phyloP scores from a whole-genome alignment of 2,797 vertebrate genomes.

The Spinibarbus caldwelli region DNA sequence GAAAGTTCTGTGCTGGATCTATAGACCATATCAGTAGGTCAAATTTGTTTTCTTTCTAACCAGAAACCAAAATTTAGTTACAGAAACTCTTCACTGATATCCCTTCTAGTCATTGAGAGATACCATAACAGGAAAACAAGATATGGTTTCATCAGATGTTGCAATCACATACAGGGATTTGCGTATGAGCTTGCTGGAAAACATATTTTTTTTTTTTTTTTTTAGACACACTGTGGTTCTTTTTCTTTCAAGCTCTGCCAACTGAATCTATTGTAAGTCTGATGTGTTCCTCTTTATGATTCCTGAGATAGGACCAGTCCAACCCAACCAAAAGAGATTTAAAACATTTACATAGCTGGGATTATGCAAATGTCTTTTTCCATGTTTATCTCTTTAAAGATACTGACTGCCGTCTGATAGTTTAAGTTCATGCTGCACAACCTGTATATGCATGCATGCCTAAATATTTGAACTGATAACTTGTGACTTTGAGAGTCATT shows the following conservation, averaged over 20 bases:
- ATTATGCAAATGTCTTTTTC: constrained; percentile 25
- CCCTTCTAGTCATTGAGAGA: neutral
- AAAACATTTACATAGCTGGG: constrained; percentile 18
- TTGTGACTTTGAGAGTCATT: neutral
- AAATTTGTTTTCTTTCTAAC: neutral
- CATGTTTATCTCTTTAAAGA: neutral
- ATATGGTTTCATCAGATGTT: constrained; percentile 3
- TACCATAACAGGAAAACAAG: neutral
- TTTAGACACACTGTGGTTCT: neutral
- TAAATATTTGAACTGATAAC: no score
- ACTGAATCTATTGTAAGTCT: constrained; percentile 1
- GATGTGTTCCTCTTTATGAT: constrained; percentile 7
- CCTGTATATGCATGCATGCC: neutral
- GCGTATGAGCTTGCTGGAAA: neutral
- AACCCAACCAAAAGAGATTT: constrained; percentile 39
- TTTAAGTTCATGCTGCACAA: neutral
- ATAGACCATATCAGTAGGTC: constrained; percentile 99
- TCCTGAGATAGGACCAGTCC: constrained; percentile 21
- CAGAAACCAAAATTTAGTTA: neutral
- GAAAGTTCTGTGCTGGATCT: constrained; percentile 95
- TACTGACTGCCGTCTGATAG: neutral
- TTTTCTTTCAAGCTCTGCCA: constrained; percentile 21
- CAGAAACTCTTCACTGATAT: neutral
- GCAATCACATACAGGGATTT: neutral
- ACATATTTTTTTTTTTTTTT: no score